Conservation (phyloP, 2,113 vertebrate species). For the Galbula dea region DNA sequence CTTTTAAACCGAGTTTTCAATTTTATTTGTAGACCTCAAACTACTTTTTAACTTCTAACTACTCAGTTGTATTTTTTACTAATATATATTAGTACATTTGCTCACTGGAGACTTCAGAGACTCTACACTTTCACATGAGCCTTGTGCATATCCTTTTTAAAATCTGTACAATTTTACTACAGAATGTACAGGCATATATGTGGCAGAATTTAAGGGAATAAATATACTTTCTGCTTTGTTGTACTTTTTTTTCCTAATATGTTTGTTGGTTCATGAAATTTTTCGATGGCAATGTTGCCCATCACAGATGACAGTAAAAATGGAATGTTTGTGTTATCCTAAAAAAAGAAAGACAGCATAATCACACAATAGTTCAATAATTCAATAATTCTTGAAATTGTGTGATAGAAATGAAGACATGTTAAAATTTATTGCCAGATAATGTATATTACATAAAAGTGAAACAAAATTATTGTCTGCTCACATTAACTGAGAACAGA, state of each 20-base stretch:
- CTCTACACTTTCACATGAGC: background rate
- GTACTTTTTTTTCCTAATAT: background rate
- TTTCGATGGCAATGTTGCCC: background rate
- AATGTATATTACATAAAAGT: background rate
- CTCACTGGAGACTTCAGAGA: rapidly evolving
- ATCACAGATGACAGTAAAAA: background rate
- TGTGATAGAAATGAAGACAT: background rate
- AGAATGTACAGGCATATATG: rapidly evolving
- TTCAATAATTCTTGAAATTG: background rate
- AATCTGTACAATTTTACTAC: background rate
- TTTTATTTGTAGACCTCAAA: background rate
- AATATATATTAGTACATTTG: background rate
- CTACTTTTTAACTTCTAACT: background rate
- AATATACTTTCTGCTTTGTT: background rate
- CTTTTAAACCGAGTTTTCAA: background rate
- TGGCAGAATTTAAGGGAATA: background rate
- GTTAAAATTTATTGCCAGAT: background rate
- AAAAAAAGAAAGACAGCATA: background rate
- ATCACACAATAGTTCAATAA: too few species aligned
- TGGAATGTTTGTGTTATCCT: background rate
- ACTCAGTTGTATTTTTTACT: background rate
- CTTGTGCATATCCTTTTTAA: rapidly evolving
- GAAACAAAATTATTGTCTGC: background rate
- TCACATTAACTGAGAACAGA: background rate
- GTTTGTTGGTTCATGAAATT: background rate